Evolutionary conservation across 2,113 vertebrate species (phyloP).

Genomic region (Clarias batrachus): DNA sequence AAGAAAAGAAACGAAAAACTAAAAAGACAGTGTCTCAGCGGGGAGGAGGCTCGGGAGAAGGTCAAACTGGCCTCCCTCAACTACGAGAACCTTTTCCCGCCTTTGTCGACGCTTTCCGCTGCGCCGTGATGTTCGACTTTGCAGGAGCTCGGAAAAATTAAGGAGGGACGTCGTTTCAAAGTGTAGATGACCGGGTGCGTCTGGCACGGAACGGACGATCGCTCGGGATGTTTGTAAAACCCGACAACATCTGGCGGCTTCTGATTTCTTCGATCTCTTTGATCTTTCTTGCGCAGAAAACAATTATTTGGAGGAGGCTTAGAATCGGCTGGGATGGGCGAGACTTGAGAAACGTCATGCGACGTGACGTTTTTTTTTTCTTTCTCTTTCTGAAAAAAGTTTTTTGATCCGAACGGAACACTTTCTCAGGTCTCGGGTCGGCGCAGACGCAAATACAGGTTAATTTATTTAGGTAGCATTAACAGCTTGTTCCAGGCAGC

Average conservation of each 20-base stretch:
- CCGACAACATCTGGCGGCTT: not conserved
- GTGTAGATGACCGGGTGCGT: constrained; percentile 9
- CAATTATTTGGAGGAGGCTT: not conserved
- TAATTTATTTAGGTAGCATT: constrained; percentile 42
- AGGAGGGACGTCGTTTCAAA: constrained; percentile 19
- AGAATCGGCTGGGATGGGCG: not conserved
- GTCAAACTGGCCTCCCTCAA: constrained; percentile 37
- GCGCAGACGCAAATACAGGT: not conserved
- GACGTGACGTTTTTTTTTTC: not conserved
- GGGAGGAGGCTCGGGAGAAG: constrained; percentile 38
- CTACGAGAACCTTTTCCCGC: constrained; percentile 17
- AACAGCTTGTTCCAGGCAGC: constrained; percentile 41
- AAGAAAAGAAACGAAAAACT: not conserved
- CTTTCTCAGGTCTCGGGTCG: constrained; percentile 5
- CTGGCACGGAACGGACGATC: constrained; percentile 4
- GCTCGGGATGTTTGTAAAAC: constrained; percentile 20
- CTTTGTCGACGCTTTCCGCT: constrained; percentile 36
- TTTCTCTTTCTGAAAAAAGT: not conserved
- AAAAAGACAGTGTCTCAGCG: constrained; percentile 24
- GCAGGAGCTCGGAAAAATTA: not conserved
- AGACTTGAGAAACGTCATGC: not conserved
- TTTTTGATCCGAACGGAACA: not conserved
- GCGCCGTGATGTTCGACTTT: constrained; percentile 6
- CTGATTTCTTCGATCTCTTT: not conserved
- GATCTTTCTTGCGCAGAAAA: constrained; percentile 2